These are phyloP conservation scores for Cololabis saira DNA, from an alignment of 2,113 vertebrate genomes.

Conservation along the genomic window DNA sequence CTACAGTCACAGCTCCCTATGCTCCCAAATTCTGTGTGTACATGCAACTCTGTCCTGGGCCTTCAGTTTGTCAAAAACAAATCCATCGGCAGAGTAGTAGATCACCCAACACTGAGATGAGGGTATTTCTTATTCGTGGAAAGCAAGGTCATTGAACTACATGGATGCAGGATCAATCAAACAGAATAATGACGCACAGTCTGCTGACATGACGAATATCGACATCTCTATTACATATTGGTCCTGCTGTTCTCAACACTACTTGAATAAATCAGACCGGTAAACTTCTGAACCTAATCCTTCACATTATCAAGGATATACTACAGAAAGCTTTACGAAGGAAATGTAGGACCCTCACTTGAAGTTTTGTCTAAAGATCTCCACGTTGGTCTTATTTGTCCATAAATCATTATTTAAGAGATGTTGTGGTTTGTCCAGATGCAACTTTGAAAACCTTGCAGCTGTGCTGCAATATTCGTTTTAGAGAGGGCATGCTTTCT, in stretches of 20 bases:
- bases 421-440: no score
- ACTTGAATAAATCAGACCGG: conserved; percentile 57
- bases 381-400: no score
- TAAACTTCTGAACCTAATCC: conserved; percentile 52
- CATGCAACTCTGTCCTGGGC: conserved; percentile 41
- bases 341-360: neutral
- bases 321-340: neutral
- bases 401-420: no score
- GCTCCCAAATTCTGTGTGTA: conserved; percentile 14
- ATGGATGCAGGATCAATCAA: conserved; percentile 69
- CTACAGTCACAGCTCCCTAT: neutral
- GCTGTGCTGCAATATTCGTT: no score
- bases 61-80: conserved; percentile 50
- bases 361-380: no score
- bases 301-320: conserved; percentile 22
- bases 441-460: no score
- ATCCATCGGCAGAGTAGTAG: conserved; percentile 49
- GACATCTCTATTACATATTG: conserved; percentile 60
- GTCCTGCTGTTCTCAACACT: conserved; percentile 40
- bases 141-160: conserved; percentile 67
- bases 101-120: conserved; percentile 55
- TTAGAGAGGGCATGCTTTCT: no score
- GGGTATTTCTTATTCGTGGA: conserved; percentile 63
- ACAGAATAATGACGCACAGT: conserved; percentile 70
- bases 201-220: conserved; percentile 72